Base-by-base conservation (phyloP, 2,113 vertebrate species). In the Indri indri region DNA sequence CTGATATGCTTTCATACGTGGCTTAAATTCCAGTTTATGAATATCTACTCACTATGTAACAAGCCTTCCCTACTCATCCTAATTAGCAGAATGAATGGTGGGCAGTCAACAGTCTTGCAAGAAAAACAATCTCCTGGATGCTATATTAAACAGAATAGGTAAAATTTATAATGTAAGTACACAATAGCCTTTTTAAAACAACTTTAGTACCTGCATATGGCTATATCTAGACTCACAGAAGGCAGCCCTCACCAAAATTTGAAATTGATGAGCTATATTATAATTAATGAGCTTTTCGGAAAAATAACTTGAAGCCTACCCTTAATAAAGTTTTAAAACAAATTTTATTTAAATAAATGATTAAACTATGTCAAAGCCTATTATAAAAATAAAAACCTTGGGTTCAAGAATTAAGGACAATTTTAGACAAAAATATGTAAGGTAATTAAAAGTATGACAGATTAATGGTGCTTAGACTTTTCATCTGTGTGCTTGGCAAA, bases 11-110 rank as follows among this genome's bases (percentile, higher is more conserved):
- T 94, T 93, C 18, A 73, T 8, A 83, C 7, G 68, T 42, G 47
- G 6, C 45, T 97, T 47, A 85, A 92, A 84, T 54, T 96, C 45
- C 84, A 90, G 42, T 92, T 93, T 94, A 87, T 84, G 54, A 83
- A 8, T 91, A 93, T 79, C 54, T 63, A 94, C 34, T 94, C 63
- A 93, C 14, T 93, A 90, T 30, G 59, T 45, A 88, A 87, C 7
- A 96, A 63, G 14, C 87, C 37, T 71, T 84, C 40, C 59, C 73
- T 86, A 73, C 23, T 91, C 32, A 81, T 77, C 47, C 30, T 65
- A 83, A 73, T 93, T 84, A 96, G 73, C 37, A 96, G 30, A 90
- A 84, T 65, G 37, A 76, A 82, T 54, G 27, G 12, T 47, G 34
- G 80, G 18, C 57, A 94, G 47, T 91, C 54, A 93, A 65, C 1